Evolutionary conservation across 2,113 vertebrate genomes (phyloP).

Genomic region (Meriones unguiculatus): DNA sequence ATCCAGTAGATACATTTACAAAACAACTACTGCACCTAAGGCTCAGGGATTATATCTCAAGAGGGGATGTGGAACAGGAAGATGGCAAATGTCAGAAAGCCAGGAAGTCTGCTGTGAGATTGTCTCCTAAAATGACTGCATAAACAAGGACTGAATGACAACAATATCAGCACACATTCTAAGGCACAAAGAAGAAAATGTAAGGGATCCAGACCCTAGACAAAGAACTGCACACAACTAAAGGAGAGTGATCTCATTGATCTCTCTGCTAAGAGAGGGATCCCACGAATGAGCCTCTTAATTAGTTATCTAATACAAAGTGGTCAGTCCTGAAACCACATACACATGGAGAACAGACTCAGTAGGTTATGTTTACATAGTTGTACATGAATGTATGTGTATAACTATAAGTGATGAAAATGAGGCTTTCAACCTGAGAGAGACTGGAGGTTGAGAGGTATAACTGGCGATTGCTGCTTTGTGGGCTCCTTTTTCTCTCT

Average conservation of each 20-base stretch:
- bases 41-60: background rate
- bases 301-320: background rate
- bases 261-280: background rate
- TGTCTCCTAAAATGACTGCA: background rate
- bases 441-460: background rate
- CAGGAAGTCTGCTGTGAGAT: background rate
- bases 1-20: background rate
- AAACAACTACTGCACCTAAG: background rate
- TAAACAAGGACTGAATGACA: background rate
- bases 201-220: background rate
- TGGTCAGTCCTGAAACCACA: background rate
- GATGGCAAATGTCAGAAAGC: background rate
- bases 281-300: background rate
- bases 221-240: background rate
- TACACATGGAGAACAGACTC: background rate
- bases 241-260: background rate
- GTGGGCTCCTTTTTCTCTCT: too few relatives aligned
- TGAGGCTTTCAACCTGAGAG: background rate
- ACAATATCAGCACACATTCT: background rate
- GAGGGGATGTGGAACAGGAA: background rate
- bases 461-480: too few relatives aligned
- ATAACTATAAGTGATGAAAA: background rate
- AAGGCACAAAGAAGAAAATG: background rate
- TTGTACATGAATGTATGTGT: background rate
- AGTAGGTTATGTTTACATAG: background rate